These are phyloP conservation scores for Poecilia velifera DNA, from an alignment of 2,797 vertebrate genomes.

Conservation along the genomic window DNA sequence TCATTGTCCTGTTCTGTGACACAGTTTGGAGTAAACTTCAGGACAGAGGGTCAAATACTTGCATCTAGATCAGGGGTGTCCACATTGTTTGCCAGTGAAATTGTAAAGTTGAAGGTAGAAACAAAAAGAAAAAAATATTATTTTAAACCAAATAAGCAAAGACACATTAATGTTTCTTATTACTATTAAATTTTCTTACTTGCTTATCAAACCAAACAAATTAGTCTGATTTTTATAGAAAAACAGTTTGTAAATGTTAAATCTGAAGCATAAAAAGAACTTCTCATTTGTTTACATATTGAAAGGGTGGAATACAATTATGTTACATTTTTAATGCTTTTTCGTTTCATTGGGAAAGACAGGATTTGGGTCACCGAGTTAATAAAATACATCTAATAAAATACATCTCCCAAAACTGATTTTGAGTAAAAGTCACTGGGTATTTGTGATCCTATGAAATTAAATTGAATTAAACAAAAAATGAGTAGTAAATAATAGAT, in stretches of 20 bases:
- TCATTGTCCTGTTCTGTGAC: too few relatives aligned
- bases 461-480: background rate
- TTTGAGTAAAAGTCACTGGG: background rate
- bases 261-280: background rate
- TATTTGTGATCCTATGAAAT: too few relatives aligned
- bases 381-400: background rate
- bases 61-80: background rate
- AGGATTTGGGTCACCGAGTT: background rate
- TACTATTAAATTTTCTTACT: background rate
- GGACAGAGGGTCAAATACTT: background rate
- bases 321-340: background rate
- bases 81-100: background rate
- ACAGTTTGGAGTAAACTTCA: background rate
- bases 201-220: background rate
- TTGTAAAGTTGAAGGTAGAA: background rate
- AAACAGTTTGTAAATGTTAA: background rate
- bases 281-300: background rate
- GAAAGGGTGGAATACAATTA: background rate
- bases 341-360: background rate
- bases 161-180: background rate
- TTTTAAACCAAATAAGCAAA: background rate
- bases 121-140: background rate
- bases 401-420: background rate
- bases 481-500: background rate
- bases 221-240: background rate